Evolutionary conservation across 2,113 vertebrate species (phyloP), one percentile per base, ranked within the genome.

Genomic region (Azemiops feae): DNA sequence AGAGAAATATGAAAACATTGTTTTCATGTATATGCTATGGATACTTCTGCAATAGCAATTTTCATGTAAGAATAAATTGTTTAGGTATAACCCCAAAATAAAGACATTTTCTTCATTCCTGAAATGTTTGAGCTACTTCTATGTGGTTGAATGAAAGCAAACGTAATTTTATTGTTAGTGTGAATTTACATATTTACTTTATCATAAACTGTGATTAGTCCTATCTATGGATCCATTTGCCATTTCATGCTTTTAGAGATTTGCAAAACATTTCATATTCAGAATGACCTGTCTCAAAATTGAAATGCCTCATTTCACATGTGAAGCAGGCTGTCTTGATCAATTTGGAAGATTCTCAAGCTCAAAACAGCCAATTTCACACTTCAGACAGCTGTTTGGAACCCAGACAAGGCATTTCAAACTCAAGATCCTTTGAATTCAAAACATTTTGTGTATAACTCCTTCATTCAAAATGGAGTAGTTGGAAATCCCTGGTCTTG

Each of bases 1-100:
- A 93, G 52, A 47, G 39, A 93, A 92, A 9, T 4, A 92, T 22
- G 0, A 95, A 60, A 96, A 94, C 90, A 81, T 39, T 58, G 88
- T 89, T 90, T 85, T 91, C 88, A 87, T 95, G 45, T 1, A 0
- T 89, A 88, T 86, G 50, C 93, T 87, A 30, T 87, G 43, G 30
- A 14, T 94, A 81, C 5, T 89, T 69, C 34, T 69, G n/a, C 89
- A 89, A 91, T 60, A 50, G 91, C 2, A 27, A 22, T 86, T 87
- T 30, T 64, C 87, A 89, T 18, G 12, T 5, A 45, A 85, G 12
- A 91, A 20, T 14, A 43, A 27, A 43, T 23, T 81, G 64, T 22
- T 81, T 81, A 5, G 1, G 25, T 23, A 34, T 69, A 54, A 39
- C 23, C 50, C 55, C 3, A 87, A 3, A 86, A 16, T 87, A 5